A percentile compares a stretch with the other conserved stretches of the same genome.
Conservation (phyloP, 2,888 invertebrate species). For the Tetragonisca angustula region DNA sequence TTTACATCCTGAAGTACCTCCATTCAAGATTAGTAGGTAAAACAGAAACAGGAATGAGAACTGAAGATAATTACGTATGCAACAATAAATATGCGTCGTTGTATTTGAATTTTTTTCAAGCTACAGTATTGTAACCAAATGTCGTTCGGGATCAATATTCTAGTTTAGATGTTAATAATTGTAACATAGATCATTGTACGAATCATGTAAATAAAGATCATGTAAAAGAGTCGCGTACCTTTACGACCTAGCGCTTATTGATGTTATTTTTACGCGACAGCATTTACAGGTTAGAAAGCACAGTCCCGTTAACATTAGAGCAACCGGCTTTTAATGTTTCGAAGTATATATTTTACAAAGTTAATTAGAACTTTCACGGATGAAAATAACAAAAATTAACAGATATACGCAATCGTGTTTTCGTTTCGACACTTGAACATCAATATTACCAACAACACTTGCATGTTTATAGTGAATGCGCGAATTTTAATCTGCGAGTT, state of each 20-base stretch:
- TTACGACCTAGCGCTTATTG: neutral
- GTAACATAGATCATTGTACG: neutral
- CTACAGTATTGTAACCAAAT: too few relatives aligned
- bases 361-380: neutral
- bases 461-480: neutral
- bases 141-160: neutral
- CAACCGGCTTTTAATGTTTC: neutral
- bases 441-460: neutral
- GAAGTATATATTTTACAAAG: neutral
- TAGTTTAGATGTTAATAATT: neutral
- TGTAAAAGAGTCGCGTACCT: slow-evolving; percentile 2
- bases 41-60: neutral
- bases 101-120: neutral
- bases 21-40: neutral
- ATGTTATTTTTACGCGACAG: slow-evolving; percentile 6
- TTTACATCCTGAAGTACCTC: neutral
- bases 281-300: slow-evolving; percentile 44
- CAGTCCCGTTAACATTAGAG: slow-evolving; percentile 30
- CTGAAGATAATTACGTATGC: neutral
- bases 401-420: neutral
- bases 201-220: neutral
- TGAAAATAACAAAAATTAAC: neutral
- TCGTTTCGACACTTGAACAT: neutral
- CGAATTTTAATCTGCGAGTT: too few relatives aligned
- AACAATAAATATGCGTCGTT: neutral